These are phyloP conservation scores for Noctuana brunneofusca DNA, from an alignment of 2,888 invertebrate genomes.

Conservation along the genomic window DNA sequence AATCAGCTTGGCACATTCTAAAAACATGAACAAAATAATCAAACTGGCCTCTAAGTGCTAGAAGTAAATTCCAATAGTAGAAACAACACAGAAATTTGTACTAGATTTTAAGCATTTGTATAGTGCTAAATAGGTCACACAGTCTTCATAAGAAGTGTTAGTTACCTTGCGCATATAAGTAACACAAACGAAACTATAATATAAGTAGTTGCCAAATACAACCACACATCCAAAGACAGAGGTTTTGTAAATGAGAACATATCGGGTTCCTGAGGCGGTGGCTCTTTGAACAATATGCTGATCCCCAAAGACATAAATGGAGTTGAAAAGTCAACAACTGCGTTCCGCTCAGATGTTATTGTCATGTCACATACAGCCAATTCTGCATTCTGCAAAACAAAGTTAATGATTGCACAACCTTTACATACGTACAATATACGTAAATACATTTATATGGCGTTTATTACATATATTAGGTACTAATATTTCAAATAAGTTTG, in stretches of 20 bases:
- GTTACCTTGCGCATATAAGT: slow-evolving; percentile 89
- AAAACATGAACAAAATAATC: slow-evolving; percentile 39
- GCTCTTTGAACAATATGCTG: slow-evolving; percentile 92
- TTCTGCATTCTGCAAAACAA: slow-evolving; percentile 89
- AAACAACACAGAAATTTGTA: too few relatives aligned
- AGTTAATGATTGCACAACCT: background rate
- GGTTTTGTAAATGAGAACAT: slow-evolving; percentile 95
- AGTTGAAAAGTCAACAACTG: slow-evolving; percentile 95
- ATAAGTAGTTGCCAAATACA: slow-evolving; percentile 93
- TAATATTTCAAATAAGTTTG: too few relatives aligned
- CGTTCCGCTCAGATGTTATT: slow-evolving; percentile 93
- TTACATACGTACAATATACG: too few relatives aligned
- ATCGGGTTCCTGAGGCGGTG: slow-evolving; percentile 89
- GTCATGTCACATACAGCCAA: slow-evolving; percentile 97
- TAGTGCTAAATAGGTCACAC: too few relatives aligned
- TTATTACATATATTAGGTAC: too few relatives aligned
- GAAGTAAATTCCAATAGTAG: too few relatives aligned
- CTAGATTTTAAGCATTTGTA: too few relatives aligned
- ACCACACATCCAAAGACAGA: slow-evolving; percentile 91
- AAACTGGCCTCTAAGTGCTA: too few relatives aligned
- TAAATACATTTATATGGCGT: too few relatives aligned
- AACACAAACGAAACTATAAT: slow-evolving; percentile 91
- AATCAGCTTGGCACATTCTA: slow-evolving; percentile 94
- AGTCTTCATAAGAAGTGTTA: background rate
- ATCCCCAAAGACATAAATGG: slow-evolving; percentile 98